Conservation (phyloP, 2,113 vertebrate species). For the Microtus richardsoni region DNA sequence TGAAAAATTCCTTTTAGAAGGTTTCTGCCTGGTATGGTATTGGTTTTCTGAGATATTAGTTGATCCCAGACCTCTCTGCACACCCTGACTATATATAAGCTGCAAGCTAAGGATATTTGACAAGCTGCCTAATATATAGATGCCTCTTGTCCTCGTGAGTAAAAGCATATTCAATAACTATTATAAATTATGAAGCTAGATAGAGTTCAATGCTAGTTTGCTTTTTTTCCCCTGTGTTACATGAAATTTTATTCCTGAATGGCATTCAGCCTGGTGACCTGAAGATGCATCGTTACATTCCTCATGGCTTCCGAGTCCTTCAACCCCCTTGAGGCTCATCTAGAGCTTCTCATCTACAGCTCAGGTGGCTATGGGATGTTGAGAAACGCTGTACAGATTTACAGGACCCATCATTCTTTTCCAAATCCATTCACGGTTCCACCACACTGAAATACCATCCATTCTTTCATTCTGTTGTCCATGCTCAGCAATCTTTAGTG, state of each 20-base stretch:
- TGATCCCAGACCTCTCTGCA: not conserved
- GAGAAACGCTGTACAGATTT: not conserved
- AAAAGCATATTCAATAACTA: not conserved
- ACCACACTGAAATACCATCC: not conserved
- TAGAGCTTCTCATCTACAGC: not conserved
- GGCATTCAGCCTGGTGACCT: not conserved
- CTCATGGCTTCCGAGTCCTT: not conserved
- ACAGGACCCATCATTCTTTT: not conserved
- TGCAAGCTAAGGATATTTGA: not conserved
- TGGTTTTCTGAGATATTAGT: not conserved
- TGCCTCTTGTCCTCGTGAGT: not conserved
- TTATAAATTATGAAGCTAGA: not conserved
- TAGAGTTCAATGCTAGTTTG: not conserved
- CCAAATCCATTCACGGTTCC: not conserved
- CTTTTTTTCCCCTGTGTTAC: not conserved
- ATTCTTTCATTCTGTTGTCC: not conserved
- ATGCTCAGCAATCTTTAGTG: not conserved
- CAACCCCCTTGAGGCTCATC: not conserved
- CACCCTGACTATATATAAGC: not conserved
- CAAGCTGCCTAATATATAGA: not conserved
- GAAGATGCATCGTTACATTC: not conserved
- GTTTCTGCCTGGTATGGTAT: not conserved
- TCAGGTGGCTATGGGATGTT: accelerated
- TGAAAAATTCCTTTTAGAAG: not conserved
- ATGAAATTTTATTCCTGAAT: not conserved